A percentile compares a stretch with the other conserved stretches of the same genome.
phyloP scores from a whole-genome alignment of 2,797 vertebrate genomes.

The Gobio occitaniae region DNA sequence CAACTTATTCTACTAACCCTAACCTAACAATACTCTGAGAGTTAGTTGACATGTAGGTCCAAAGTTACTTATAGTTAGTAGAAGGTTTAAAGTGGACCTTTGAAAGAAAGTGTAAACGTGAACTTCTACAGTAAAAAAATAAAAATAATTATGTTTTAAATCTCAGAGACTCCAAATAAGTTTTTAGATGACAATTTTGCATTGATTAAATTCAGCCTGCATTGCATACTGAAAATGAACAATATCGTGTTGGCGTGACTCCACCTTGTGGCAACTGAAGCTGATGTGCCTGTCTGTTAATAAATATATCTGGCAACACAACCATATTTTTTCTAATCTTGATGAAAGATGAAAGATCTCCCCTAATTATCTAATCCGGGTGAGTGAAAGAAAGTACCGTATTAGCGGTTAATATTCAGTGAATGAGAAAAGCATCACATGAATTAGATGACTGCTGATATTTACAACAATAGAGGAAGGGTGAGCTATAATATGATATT shows the following conservation, averaged over 20 bases:
- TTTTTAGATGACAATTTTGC: background rate
- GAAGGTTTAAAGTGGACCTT: background rate
- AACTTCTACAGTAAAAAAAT: background rate
- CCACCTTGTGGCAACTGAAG: slow-evolving; percentile 34
- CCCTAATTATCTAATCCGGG: background rate
- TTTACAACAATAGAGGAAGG: background rate
- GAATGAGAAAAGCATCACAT: background rate
- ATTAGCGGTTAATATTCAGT: background rate
- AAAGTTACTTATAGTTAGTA: background rate
- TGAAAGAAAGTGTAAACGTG: background rate
- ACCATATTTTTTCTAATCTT: background rate
- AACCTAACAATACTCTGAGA: too few species aligned
- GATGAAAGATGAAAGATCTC: background rate
- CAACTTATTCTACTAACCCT: too few species aligned
- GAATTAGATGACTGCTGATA: slow-evolving; percentile 10
- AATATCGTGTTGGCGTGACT: slow-evolving; percentile 9
- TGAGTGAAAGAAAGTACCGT: background rate
- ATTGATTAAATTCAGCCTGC: background rate
- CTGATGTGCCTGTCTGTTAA: slow-evolving; percentile 4
- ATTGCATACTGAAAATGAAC: background rate
- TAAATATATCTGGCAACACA: background rate
- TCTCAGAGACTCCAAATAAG: background rate
- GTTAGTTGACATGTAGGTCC: background rate
- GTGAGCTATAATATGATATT: background rate
- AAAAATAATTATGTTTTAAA: background rate